phyloP scores from a whole-genome alignment of 2,888 invertebrate species.

The Helobdella robusta region DNA sequence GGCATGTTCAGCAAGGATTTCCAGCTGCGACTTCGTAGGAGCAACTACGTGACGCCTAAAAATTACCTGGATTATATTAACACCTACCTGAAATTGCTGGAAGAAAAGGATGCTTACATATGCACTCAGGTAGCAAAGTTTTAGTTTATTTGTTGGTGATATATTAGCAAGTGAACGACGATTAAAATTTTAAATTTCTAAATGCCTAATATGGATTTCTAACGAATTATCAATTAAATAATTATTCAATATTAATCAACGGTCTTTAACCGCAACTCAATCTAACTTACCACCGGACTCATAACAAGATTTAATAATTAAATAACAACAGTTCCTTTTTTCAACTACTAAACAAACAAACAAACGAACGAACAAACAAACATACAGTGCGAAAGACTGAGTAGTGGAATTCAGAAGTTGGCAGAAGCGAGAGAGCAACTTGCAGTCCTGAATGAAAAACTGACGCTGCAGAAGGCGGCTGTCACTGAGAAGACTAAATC shows the following conservation, averaged over 20 bases:
- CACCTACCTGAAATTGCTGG: slow-evolving; percentile 65
- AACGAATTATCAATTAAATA: background rate
- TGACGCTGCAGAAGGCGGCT: slow-evolving; percentile 71
- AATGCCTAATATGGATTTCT: too few species aligned
- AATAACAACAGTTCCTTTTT: too few species aligned
- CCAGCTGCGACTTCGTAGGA: slow-evolving; percentile 62
- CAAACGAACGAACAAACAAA: too few species aligned
- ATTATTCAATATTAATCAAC: background rate
- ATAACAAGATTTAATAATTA: background rate
- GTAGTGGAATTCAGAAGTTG: slow-evolving; percentile 68
- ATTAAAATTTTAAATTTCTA: background rate
- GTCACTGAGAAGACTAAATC: slow-evolving; percentile 71
- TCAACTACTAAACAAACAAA: too few species aligned
- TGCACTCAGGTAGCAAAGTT: slow-evolving; percentile 48
- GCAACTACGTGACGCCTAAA: slow-evolving; percentile 81
- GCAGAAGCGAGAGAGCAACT: slow-evolving; percentile 75
- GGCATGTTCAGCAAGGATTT: slow-evolving; percentile 66
- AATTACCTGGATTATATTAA: slow-evolving; percentile 79
- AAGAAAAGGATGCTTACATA: slow-evolving; percentile 59
- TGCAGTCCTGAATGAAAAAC: slow-evolving; percentile 66
- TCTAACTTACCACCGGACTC: background rate
- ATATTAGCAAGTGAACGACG: too few species aligned
- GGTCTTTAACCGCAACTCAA: background rate
- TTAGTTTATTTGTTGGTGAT: background rate
- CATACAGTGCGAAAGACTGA: slow-evolving; percentile 61